Percentiles rank a stretch among this genome's conserved stretches.
Evolutionary conservation across 1,140 invertebrate species (phyloP).

Genomic region (Tribolium madens): DNA sequence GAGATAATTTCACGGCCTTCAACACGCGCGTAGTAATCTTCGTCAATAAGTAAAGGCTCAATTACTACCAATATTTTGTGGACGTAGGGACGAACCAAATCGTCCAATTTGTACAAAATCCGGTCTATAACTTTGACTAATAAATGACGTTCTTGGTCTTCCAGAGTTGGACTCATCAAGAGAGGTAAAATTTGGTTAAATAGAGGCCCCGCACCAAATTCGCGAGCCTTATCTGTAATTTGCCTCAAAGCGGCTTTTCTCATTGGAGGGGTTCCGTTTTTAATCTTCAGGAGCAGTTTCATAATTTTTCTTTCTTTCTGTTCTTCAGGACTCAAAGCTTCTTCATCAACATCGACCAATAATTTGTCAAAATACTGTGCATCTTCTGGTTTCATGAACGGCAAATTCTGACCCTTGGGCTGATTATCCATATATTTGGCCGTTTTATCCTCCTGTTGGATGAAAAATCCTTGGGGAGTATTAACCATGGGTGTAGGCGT

Average conservation of each 20-base stretch:
- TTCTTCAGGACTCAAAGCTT: constrained; percentile 94
- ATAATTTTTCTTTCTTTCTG: constrained; percentile 99
- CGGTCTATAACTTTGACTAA: constrained; percentile 99
- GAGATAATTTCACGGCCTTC: constrained; percentile 99
- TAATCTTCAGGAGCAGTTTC: constrained; percentile 98
- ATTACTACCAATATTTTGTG: constrained; percentile 99
- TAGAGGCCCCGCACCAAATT: constrained; percentile 97
- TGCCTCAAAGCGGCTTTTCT: constrained; percentile 96
- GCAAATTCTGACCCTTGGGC: constrained; percentile 92
- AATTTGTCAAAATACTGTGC: constrained; percentile 99
- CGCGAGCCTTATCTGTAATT: constrained; percentile 98
- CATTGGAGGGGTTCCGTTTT: constrained; percentile 99
- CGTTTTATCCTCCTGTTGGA: constrained; percentile 88
- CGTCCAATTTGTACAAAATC: constrained; percentile 98
- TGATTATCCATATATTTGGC: constrained; percentile 96
- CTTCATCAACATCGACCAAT: constrained; percentile 97
- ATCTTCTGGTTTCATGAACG: constrained; percentile 99
- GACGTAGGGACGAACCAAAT: constrained; percentile 98
- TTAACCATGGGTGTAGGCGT: constrained; percentile 95
- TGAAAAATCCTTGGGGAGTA: constrained; percentile 93
- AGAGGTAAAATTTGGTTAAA: constrained; percentile 99
- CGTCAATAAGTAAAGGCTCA: constrained; percentile 98
- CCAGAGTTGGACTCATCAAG: constrained; percentile 98
- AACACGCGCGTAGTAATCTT: constrained; percentile 99
- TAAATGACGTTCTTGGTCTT: constrained; percentile 99